Conservation (phyloP, 92 coral and sea anemone species). For the Micromussa lordhowensis region DNA sequence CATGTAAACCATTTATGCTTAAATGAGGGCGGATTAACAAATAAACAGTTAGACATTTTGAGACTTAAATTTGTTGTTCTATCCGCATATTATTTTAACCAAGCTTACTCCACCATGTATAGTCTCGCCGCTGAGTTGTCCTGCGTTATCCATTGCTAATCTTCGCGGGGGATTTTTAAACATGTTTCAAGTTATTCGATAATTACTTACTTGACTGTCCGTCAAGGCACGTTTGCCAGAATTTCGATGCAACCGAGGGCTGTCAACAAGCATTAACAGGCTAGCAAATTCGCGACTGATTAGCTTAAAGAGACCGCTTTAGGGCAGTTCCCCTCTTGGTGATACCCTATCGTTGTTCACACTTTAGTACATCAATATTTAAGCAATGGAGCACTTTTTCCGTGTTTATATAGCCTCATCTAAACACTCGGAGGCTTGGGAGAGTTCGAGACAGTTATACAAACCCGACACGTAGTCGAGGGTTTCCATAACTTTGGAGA, state of each 20-base stretch:
- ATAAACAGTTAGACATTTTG: not conserved
- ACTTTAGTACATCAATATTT: not conserved
- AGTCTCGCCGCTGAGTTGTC: not conserved
- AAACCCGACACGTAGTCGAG: too few relatives aligned
- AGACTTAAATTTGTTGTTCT: not conserved
- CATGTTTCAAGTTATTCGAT: not conserved
- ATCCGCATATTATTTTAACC: too few relatives aligned
- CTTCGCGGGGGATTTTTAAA: constrained; percentile 1
- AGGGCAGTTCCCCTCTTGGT: not conserved
- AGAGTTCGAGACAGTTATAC: too few relatives aligned
- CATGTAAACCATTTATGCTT: not conserved
- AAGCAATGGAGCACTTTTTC: too few relatives aligned
- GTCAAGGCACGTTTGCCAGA: not conserved
- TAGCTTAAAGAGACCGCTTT: not conserved
- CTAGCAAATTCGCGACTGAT: not conserved
- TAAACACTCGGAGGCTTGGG: too few relatives aligned
- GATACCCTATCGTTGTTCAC: not conserved
- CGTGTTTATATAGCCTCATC: too few relatives aligned
- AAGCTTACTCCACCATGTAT: not conserved
- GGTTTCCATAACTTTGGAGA: too few relatives aligned
- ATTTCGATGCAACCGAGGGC: not conserved
- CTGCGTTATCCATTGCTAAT: not conserved
- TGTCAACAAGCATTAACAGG: not conserved
- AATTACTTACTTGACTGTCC: constrained; percentile 6
- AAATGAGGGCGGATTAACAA: not conserved